Evolutionary conservation across 1,140 invertebrate species (phyloP).

Genomic region (Trichonephila clavipes): DNA sequence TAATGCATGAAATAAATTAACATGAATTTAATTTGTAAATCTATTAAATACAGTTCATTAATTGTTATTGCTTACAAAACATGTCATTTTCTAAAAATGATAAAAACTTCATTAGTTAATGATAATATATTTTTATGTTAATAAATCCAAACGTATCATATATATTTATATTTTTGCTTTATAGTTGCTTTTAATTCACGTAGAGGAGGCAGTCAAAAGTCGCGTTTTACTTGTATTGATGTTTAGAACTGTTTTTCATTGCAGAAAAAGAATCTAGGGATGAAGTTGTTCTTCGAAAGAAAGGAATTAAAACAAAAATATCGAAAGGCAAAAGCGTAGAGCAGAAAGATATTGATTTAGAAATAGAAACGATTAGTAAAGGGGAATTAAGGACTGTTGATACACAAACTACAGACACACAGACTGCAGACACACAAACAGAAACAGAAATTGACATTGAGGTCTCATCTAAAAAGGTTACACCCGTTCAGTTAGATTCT

Average conservation of each 20-base stretch:
- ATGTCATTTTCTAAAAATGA: no score
- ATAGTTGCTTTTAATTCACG: background rate
- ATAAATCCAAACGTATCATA: no score
- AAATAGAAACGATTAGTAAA: background rate
- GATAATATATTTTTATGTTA: no score
- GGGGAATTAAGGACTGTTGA: conserved; percentile 45
- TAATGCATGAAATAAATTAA: no score
- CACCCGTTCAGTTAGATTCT: conserved; percentile 27
- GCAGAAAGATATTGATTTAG: conserved; percentile 24
- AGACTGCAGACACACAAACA: background rate
- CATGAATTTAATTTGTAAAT: no score
- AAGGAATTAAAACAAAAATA: conserved; percentile 34
- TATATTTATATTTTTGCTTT: background rate
- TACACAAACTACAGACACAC: conserved; percentile 45
- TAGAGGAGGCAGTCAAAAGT: conserved; percentile 62
- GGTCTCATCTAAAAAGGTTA: conserved; percentile 25
- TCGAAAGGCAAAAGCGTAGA: conserved; percentile 49
- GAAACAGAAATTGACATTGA: conserved; percentile 64
- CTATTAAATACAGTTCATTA: no score
- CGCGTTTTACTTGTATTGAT: conserved; percentile 49
- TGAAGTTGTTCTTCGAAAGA: conserved; percentile 34
- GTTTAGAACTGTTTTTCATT: conserved; percentile 45
- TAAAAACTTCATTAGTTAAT: no score
- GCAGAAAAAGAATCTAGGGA: conserved; percentile 44
- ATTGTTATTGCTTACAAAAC: no score